Percentiles rank a stretch among this genome's conserved stretches.
These are phyloP conservation scores for Polydrusus tereticollis DNA, from an alignment of 2,888 invertebrate species.

Conservation along the genomic window DNA sequence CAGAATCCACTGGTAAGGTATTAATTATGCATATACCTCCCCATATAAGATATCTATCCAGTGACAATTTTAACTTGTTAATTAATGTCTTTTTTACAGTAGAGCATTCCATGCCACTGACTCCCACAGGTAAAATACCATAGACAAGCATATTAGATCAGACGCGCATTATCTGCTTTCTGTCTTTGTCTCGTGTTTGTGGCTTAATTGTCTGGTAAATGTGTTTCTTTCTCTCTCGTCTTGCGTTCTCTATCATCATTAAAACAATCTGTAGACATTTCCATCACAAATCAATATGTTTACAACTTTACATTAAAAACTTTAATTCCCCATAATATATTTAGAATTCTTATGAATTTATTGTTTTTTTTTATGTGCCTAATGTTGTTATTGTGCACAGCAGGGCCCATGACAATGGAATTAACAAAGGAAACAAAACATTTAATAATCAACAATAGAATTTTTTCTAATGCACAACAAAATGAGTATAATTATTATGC, in stretches of 20 bases:
- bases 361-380: no score
- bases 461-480: neutral
- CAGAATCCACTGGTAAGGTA: constrained; percentile 62
- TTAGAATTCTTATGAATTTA: no score
- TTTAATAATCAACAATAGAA: neutral
- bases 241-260: neutral
- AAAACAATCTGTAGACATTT: no score
- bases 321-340: no score
- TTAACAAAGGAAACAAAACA: neutral
- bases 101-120: constrained; percentile 15
- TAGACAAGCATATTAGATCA: neutral
- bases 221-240: neutral
- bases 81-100: constrained; percentile 26
- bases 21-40: neutral
- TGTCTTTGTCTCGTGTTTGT: neutral
- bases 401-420: neutral
- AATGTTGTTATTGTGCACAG: neutral
- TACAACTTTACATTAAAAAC: no score
- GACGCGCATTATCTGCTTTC: neutral
- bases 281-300: no score
- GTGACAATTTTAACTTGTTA: constrained; percentile 3
- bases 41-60: neutral
- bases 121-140: constrained; percentile 34
- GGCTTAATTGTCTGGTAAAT: neutral
- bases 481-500: neutral